Base-by-base conservation (phyloP, 2,797 vertebrate species). In the Cyclopterus lumpus region DNA sequence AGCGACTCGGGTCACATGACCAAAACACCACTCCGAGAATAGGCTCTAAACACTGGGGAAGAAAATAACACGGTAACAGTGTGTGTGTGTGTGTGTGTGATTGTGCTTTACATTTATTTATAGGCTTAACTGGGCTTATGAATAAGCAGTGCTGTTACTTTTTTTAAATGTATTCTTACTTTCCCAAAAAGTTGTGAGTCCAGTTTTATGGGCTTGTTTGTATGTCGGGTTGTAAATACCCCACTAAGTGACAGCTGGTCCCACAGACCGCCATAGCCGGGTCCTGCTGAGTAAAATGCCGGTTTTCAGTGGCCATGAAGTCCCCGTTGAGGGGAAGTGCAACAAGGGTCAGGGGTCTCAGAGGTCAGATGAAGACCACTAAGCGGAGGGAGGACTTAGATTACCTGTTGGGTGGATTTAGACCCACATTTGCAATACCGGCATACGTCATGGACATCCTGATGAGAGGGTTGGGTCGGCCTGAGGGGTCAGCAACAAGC, bases 21-120 rank as follows among this genome's bases (percentile, higher is more conserved):
- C 88, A 89, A n/a, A 92, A 92, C 90, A 91, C 79, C 42, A 55
- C 60, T 83, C 91, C 81, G 46, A 88, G 85, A 94, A 95, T 94
- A 94, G 92, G 81, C 69, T 53, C 88, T 84, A 93, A 93, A 94
- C 90, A 92, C 89, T 85, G 42, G 77, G 87, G 86, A 83, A 83
- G 88, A 91, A 93, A 91, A 91, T 89, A 89, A 85, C 82, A 78
- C 60, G 79, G 82, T 79, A 80, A 86, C 86, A 84, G 88, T 32
- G 57, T 18, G 48, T 65, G 53, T n/a, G 32, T 10, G 16, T 51
- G 36, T 32, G 64, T 11, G 65, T 18, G 59, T 1, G 28, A 3
- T 44, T 61, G 38, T 71, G 54, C 48, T 58, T 16, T 59, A 8
- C 34, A 42, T 49, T 59, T 79, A 65, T 72, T 80, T 66, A 73